These are phyloP conservation scores for Cheilosia impressa DNA, from an alignment of 2,888 invertebrate genomes.

Conservation along the genomic window DNA sequence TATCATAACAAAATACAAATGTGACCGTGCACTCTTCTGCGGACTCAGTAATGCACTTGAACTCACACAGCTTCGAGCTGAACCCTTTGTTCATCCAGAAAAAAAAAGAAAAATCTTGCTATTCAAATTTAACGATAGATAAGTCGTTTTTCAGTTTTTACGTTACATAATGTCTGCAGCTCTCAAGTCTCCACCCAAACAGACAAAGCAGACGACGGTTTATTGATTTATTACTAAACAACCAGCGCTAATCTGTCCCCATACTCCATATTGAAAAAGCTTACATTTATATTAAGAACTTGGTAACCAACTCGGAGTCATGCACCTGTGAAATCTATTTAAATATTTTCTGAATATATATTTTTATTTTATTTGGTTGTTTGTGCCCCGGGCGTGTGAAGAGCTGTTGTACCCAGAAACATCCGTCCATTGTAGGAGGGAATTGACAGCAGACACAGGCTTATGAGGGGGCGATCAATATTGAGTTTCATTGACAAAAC, in stretches of 20 bases:
- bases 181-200: background rate
- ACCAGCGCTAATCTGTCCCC: constrained; percentile 1
- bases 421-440: background rate
- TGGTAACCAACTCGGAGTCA: constrained; percentile 25
- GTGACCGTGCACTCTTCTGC: no score
- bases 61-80: no score
- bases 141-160: no score
- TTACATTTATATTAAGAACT: constrained; percentile 15
- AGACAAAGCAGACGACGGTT: constrained; percentile 6
- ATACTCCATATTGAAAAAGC: background rate
- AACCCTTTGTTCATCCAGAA: no score
- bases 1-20: no score
- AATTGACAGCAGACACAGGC: background rate
- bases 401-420: background rate
- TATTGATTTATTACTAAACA: constrained; percentile 26
- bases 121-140: no score
- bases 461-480: background rate
- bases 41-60: no score
- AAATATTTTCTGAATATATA: constrained; percentile 3
- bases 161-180: background rate
- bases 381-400: background rate
- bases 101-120: no score
- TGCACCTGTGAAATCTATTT: constrained; percentile 30
- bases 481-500: constrained; percentile 10
- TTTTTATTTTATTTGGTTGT: constrained; percentile 23